Evolutionary conservation across 2,797 vertebrate genomes (phyloP).

Genomic region (Spea hammondii): DNA sequence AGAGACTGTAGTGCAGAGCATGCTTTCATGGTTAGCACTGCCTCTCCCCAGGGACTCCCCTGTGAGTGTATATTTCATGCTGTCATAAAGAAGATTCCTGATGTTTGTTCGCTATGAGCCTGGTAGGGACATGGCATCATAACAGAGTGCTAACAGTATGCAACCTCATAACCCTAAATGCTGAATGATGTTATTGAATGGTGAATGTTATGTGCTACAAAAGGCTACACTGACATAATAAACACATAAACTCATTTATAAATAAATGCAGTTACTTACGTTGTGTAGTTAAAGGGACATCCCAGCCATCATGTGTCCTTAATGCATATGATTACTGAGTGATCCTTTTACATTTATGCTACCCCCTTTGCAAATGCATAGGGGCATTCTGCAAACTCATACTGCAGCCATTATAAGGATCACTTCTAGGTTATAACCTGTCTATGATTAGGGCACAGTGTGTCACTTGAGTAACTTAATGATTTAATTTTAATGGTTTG

Average conservation of each 20-base stretch:
- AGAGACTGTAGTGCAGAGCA: background rate
- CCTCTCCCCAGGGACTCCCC: background rate
- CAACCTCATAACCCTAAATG: slow-evolving; percentile 22
- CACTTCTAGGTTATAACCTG: no score
- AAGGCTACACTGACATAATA: background rate
- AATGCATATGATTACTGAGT: no score
- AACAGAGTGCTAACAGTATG: background rate
- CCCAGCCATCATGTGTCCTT: no score
- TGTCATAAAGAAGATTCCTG: slow-evolving; percentile 49
- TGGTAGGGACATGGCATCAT: slow-evolving; percentile 43
- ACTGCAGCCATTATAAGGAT: slow-evolving; percentile 53
- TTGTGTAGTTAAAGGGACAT: no score
- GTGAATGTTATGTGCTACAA: slow-evolving; percentile 3
- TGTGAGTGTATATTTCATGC: slow-evolving; percentile 20
- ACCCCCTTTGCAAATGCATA: no score
- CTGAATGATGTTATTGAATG: background rate
- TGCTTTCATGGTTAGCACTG: slow-evolving; percentile 10
- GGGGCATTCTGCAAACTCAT: slow-evolving; percentile 18
- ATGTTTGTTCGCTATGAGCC: slow-evolving; percentile 43
- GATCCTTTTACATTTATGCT: no score
- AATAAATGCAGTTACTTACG: no score
- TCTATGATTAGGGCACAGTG: no score
- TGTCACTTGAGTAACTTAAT: no score
- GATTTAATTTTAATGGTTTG: no score
- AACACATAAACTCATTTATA: no score